Evolutionary conservation across 1,140 invertebrate species (phyloP), one percentile per base, ranked within the genome.

Genomic region (Drosophila obscura): DNA sequence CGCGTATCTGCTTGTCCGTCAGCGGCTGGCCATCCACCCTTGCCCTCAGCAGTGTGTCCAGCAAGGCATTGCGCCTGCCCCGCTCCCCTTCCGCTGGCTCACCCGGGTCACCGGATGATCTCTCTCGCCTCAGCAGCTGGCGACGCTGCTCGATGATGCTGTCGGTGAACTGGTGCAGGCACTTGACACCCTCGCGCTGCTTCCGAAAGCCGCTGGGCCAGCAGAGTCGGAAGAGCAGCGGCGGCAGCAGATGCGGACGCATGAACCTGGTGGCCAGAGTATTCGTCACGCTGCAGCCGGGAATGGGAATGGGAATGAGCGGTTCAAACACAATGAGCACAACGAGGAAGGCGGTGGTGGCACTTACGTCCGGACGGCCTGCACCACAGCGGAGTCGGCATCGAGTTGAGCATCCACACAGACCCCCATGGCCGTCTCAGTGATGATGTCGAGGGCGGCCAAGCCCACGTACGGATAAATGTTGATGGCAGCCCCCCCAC

Each of bases 351-450:
- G 35, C 35, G 13, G 4, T 13, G 11, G 26, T 9, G 31, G 1
- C 31, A 39, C 92, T 93, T 93, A 96, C 94, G 92, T 92, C 67
- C 94, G 94, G n/a, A 97, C 93, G 31, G 95, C 94, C 72, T 93
- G 91, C 1, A 96, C 95, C 91, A 97, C 97, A 71, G 94, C 93
- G 0, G 95, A 96, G 53, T 95, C 92, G 2, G 83, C 88, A 74
- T 96, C 92, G 19, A 91, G 91, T 92, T 97, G 97, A 1, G 95
- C 95, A 90, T 95, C 93, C 3, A 97, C 91, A 53, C 93, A 93
- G 1, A 94, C 93, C 1, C 97, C 97, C 96, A 98, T 97, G 5
- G 97, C 96, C 8, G 96, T 96, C 92, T 98, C 96, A 94, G 89
- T 19, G 45, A 89, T 89, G 7, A 89, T 82, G 57, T 89, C 84